phyloP scores from a whole-genome alignment of 1,140 invertebrate genomes.

The Catajapyx aquilonaris region DNA sequence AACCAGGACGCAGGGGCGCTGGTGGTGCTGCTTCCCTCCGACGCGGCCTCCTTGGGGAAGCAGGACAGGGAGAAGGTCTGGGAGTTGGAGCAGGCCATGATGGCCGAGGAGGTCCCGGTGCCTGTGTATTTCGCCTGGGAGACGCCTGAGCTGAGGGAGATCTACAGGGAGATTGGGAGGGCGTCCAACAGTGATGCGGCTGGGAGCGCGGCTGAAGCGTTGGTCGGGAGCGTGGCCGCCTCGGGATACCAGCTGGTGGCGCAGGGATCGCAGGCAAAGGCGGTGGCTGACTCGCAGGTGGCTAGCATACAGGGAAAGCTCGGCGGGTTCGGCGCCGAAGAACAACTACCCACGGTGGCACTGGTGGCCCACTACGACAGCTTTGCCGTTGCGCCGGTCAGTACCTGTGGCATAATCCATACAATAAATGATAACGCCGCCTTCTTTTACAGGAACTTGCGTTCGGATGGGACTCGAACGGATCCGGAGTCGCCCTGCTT shows the following conservation, averaged over 20 bases:
- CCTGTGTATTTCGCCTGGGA: slow-evolving; percentile 77
- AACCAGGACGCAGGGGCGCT: slow-evolving; percentile 67
- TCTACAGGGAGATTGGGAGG: slow-evolving; percentile 50
- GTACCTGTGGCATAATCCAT: too few relatives aligned
- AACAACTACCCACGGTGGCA: slow-evolving; percentile 64
- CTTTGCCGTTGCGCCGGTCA: slow-evolving; percentile 68
- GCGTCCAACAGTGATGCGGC: slow-evolving; percentile 26
- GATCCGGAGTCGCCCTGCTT: slow-evolving; percentile 70
- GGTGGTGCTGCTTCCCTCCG: slow-evolving; percentile 56
- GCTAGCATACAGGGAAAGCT: slow-evolving; percentile 62
- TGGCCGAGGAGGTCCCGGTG: slow-evolving; percentile 53
- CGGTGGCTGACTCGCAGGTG: slow-evolving; percentile 56
- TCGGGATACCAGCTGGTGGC: slow-evolving; percentile 80
- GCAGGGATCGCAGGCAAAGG: slow-evolving; percentile 39
- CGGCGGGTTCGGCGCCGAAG: slow-evolving; percentile 49
- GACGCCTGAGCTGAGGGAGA: slow-evolving; percentile 44
- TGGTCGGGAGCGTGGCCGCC: slow-evolving; percentile 67
- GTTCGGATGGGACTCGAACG: slow-evolving; percentile 78
- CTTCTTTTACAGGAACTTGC: slow-evolving; percentile 64
- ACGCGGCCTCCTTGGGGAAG: slow-evolving; percentile 42
- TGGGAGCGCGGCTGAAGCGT: too few relatives aligned
- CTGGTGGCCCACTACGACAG: slow-evolving; percentile 88
- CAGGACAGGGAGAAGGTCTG: slow-evolving; percentile 42
- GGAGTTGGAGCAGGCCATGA: slow-evolving; percentile 59
- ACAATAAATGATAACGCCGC: too few relatives aligned